Evolutionary conservation across 2,113 vertebrate species (phyloP).

Genomic region (Nettapus auritus): DNA sequence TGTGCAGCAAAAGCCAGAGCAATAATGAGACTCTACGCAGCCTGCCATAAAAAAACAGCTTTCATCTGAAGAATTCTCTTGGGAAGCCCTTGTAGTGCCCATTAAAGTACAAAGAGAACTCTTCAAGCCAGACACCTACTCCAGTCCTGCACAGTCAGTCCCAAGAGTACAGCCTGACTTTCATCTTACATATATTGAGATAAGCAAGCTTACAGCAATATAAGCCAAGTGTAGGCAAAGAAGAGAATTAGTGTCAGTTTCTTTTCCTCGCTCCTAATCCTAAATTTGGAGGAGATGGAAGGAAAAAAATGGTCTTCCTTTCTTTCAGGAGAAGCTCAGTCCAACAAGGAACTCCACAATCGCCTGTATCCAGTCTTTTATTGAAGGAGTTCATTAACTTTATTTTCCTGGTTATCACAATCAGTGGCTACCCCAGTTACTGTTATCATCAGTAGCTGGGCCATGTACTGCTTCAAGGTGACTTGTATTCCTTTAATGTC

Average conservation of each 20-base stretch:
- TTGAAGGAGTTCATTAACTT: not conserved
- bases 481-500: not conserved
- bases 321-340: not conserved
- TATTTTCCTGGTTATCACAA: not conserved
- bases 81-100: not conserved
- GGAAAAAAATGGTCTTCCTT: not conserved
- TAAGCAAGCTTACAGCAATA: not conserved
- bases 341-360: not conserved
- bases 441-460: not conserved
- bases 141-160: not conserved
- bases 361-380: not conserved
- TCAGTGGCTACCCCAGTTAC: not conserved
- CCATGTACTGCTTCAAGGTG: not conserved
- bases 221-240: not conserved
- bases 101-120: conserved; percentile 43
- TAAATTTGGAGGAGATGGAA: not conserved
- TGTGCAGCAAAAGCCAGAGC: conserved; percentile 52
- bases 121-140: not conserved
- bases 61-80: conserved; percentile 16
- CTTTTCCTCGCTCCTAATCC: not conserved
- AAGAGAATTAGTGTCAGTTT: not conserved
- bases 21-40: not conserved
- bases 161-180: conserved; percentile 1
- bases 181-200: not conserved
- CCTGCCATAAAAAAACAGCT: not conserved